Base-by-base conservation (phyloP, 1,140 invertebrate genomes). In the Meloidogyne chitwoodi region DNA sequence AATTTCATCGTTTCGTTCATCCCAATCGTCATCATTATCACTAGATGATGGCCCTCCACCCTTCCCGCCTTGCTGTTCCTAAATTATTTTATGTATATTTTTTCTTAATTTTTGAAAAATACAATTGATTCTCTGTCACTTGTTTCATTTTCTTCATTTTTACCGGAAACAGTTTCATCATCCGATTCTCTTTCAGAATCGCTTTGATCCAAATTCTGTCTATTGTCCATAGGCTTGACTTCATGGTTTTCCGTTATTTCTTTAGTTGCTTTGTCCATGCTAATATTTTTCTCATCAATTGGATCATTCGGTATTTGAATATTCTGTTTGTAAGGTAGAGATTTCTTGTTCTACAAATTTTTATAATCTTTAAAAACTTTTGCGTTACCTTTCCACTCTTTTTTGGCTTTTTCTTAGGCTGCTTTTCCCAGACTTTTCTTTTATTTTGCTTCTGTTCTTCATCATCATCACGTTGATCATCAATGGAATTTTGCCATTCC, bases 381-480 rank as follows among this genome's bases (percentile, higher is more conserved):
- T 29, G 64, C 68, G 31, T 63, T 24, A 64, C 44, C 67, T 79
- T 72, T 63, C 41, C 78, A 64, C 61, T 83, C 82, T 87, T 85
- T 89, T 88, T 77, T 26, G 76, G 73, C 62, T 76, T 84, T 41
- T 71, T 79, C 67, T 80, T 80, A 44, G 72, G 91, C 29, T 74
- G 73, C 61, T 83, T 81, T 67, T 82, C 80, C 80, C 75, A 78
- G 29, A 82, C 72, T 27, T 83, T 83, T 61, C 82, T 27, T 38
- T 83, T 87, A 34, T 64, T 29, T 41, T 27, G 77, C 65, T 65
- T 72, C 29, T 31, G 14, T 31, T 70, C 41, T 1, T 77, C 74
- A 12, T 79, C 89, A 64, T 92, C 91, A 79, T 92, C 91, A 78
- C 90, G 89, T 6, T 56, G 19, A n/a, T 91, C 90, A 26, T 75